Evolutionary conservation across 2,113 vertebrate genomes (phyloP), one percentile per base, ranked within the genome.

Genomic region (Bos javanicus): DNA sequence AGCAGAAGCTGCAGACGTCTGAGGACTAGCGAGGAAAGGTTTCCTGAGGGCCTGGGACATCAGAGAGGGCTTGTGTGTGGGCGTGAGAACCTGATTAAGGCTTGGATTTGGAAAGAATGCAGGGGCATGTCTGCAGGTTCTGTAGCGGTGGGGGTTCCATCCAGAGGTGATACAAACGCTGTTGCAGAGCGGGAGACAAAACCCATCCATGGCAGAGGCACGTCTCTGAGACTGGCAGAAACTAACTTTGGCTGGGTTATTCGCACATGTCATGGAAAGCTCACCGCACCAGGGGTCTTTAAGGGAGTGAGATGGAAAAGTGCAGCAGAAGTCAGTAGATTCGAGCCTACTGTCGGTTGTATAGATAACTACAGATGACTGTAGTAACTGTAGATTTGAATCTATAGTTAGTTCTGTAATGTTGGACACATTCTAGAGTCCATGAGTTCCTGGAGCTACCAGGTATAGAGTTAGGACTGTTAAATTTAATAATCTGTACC

Each of bases 381-480:
- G 2, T 26, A 43, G 71, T 15, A 43, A 26, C 23, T 76, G 71
- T 76, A 43, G 39, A 26, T 76, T 74, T 74, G 7, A 30, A 21
- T 64, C 85, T 80, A 1, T 17, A 30, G 9, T 28, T 33, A 52
- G n/a, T 43, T 91, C 6, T 30, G 64, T 36, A 10, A 9, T 16
- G 1, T 1, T 15, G 15, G 4, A 3, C 13, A 6, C 1, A 1
- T 62, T 28, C 6, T 39, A 5, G 8, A n/a, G 62, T 43, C 17
- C 1, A 4, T 39, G 33, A 71, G 7, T 23, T 4, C 83, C 78
- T 57, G 78, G 50, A 91, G 39, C 36, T 13, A 11, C 19, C 28
- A 1, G 5, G 5, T 7, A 10, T 10, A 19, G 13, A 48, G n/a
- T 12, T 6, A 81, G 13, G n/a, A 17, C 21, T 36, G 7, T 36